phyloP scores from a whole-genome alignment of 1,140 invertebrate genomes.

The Caenorhabditis briggsae region DNA sequence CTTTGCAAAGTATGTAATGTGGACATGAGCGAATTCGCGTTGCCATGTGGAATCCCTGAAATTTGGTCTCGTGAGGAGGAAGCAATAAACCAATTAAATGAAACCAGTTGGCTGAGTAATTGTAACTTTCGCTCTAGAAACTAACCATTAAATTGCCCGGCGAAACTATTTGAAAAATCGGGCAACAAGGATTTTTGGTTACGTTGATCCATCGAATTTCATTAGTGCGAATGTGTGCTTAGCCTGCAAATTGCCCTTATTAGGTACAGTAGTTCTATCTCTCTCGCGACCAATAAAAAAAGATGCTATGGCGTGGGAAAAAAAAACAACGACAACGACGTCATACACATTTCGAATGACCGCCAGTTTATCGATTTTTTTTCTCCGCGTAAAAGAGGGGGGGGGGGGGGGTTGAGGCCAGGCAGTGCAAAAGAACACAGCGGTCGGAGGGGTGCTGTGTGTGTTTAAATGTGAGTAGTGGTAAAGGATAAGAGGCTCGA shows the following conservation, averaged over 20 bases:
- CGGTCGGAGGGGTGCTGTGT: neutral
- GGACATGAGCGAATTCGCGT: slow-evolving; percentile 22
- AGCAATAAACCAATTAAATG: no score
- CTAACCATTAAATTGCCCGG: slow-evolving; percentile 43
- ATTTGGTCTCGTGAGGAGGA: no score
- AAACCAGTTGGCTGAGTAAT: neutral
- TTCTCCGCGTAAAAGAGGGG: neutral
- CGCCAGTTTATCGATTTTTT: slow-evolving; percentile 49
- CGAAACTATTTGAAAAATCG: slow-evolving; percentile 32
- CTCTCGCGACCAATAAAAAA: neutral
- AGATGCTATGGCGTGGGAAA: neutral
- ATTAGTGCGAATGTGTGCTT: slow-evolving; percentile 12
- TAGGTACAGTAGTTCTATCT: no score
- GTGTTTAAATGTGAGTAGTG: slow-evolving; percentile 52
- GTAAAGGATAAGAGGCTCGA: neutral
- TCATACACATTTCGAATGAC: slow-evolving; percentile 47
- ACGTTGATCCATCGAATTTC: slow-evolving; percentile 53
- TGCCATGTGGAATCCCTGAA: slow-evolving; percentile 15
- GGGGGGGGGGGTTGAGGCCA: no score
- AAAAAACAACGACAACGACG: neutral
- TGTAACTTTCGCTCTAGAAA: neutral
- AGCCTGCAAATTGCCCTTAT: neutral
- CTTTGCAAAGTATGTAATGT: slow-evolving; percentile 3
- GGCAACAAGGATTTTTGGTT: slow-evolving; percentile 46
- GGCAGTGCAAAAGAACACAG: slow-evolving; percentile 42